Base-by-base conservation (phyloP, 2,113 vertebrate genomes). In the Erinaceus europaeus region DNA sequence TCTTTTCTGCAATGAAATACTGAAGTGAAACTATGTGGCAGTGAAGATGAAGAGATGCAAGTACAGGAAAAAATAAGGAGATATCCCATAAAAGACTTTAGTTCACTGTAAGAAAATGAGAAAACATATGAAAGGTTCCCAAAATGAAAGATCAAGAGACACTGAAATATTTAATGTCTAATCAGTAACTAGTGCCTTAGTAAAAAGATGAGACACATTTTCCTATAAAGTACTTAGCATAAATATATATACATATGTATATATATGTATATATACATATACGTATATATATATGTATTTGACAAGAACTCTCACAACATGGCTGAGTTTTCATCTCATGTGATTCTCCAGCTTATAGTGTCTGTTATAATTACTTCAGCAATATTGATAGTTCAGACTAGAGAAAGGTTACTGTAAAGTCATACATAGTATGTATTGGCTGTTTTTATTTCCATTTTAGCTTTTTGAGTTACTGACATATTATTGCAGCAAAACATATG, bases 401-500 rank as follows among this genome's bases (percentile, higher is more conserved):
- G 34, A 3, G 4, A 74, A 81, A 52, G 84, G 38, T 38, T 78
- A 3, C 76, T 52, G 88, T 90, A 68, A 92, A 78, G 38, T 88
- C 75, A 76, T 64, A 86, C 0, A 13, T n/a, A 27, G 78, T 5
- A 81, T 50, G n/a, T 15, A 29, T 2, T 62, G 52, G 90, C 88
- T 96, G 83, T 91, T 96, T 93, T 40, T 68, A 52, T 71, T 84
- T 81, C 77, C 72, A 88, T 93, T 96, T 95, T 94, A 76, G 69
- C 89, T 91, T 95, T 93, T 93, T 95, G 92, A 90, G 90, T 96
- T 94, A 94, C 88, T 96, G 96, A 96, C 93, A 95, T 89, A 94
- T 95, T 96, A 96, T 95, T 97, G 96, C 95, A 95, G 88, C 95
- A 94, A 96, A 97, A 97, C 97, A 96, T 97, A 97, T 96, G 97